Percentiles rank a stretch among this genome's conserved stretches.
phyloP scores from a whole-genome alignment of 2,113 vertebrate genomes.

The Semnornis frantzii region DNA sequence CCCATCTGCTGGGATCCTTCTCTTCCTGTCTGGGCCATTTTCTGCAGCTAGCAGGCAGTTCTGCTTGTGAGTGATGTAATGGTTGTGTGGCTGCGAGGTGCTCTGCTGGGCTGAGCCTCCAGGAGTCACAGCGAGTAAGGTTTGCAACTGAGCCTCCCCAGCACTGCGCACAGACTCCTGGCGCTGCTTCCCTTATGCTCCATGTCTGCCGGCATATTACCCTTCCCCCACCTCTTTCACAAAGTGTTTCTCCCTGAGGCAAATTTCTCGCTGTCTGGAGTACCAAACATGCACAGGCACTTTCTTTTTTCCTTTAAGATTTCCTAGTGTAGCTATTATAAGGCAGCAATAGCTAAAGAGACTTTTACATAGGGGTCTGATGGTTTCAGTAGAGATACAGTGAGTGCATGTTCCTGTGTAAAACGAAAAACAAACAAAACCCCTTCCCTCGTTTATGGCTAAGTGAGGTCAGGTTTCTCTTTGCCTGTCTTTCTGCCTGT shows the following conservation, averaged over 20 bases:
- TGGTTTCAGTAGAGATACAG: neutral
- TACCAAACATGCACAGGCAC: constrained; percentile 1
- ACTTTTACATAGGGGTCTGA: neutral
- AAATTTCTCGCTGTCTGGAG: constrained; percentile 29
- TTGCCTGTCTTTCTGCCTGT: neutral
- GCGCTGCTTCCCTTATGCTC: neutral
- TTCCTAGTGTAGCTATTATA: neutral
- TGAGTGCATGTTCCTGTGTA: neutral
- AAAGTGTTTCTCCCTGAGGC: constrained; percentile 17
- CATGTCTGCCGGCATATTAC: neutral
- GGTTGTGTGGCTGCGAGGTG: neutral
- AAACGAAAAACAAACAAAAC: neutral
- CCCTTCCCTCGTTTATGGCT: neutral
- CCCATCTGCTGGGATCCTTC: neutral
- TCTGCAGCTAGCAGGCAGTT: neutral
- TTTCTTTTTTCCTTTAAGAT: neutral
- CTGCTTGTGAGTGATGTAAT: neutral
- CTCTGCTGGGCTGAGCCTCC: constrained; percentile 11
- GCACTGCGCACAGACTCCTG: neutral
- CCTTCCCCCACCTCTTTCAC: constrained; percentile 64
- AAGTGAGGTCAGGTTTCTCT: neutral
- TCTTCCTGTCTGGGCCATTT: neutral
- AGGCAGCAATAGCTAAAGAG: neutral
- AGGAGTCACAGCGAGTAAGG: constrained; percentile 16
- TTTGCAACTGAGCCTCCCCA: neutral